Conservation (phyloP, 2,888 invertebrate genomes). For the Theretra japonica region DNA sequence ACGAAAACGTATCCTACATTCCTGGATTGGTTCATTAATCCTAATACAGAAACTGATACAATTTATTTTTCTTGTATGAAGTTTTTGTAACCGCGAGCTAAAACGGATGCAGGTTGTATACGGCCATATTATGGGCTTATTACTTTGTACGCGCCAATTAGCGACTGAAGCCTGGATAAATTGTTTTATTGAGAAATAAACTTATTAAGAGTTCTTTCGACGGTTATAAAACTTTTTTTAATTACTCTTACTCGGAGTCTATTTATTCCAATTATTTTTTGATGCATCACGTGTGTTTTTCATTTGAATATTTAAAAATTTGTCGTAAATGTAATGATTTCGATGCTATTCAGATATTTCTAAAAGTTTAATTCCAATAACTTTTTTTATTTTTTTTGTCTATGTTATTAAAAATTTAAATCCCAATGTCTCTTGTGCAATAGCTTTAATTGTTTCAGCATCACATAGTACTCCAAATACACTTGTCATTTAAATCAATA, state of each 20-base stretch:
- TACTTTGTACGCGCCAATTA: constrained; percentile 15
- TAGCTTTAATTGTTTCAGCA: neutral
- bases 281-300: too few species aligned
- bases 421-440: neutral
- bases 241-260: too few species aligned
- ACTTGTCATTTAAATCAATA: constrained; percentile 31
- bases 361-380: too few species aligned
- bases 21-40: constrained; percentile 22
- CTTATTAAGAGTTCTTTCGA: neutral
- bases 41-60: constrained; percentile 11
- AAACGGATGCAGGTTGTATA: constrained; percentile 18
- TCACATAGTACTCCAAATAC: constrained; percentile 8
- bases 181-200: neutral
- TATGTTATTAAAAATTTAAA: too few species aligned
- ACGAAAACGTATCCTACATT: constrained; percentile 21
- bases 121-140: constrained; percentile 4
- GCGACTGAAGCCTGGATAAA: constrained; percentile 4
- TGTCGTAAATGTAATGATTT: too few species aligned
- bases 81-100: constrained; percentile 2
- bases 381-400: too few species aligned
- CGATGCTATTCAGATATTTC: too few species aligned
- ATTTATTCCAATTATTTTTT: too few species aligned
- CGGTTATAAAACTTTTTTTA: too few species aligned
- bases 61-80: constrained; percentile 16
- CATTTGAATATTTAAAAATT: too few species aligned